Base-by-base conservation (phyloP, 2,113 vertebrate species). In the Nestor notabilis region DNA sequence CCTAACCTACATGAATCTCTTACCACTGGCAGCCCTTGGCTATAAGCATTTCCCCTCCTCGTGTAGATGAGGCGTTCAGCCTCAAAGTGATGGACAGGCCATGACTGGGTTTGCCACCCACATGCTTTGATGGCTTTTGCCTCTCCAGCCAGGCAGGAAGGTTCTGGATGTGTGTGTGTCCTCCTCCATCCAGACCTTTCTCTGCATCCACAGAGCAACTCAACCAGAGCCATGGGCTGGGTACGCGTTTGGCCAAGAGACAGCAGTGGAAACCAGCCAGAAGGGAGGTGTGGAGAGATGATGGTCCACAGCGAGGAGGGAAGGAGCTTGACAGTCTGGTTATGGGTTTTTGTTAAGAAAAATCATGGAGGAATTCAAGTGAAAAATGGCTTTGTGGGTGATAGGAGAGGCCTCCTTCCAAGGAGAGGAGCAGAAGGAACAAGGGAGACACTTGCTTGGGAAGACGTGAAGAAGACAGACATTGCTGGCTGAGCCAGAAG, bases 401-500 rank as follows among this genome's bases (percentile, higher is more conserved):
- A 28, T 28, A 11, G 16, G 27, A 72, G n/a, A 78, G 58, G 25
- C 31, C 20, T 64, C 12, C 25, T 41, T 50, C 37, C 15, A 66
- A 39, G 8, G 46, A 88, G 37, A 69, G 50, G 7, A 88, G 39
- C 44, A 53, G 56, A n/a, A 65, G 29, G 28, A 29, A 82, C 8
- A 5, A 82, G 55, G 77, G 35, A 68, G 31, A 56, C 1, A 4
- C 10, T n/a, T 27, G 46, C 9, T 43, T 84, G 49, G 56, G n/a
- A 33, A 65, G 63, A 31, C 17, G 35, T 69, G 77, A 76, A 69
- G 31, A 58, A 23, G 52, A 61, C 33, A 52, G 39, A 33, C 39
- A 16, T 31, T 0, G 3, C 2, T 74, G 35, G 70, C 84, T 50
- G 37, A 53, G 58, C 41, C 0, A 2, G 4, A 65, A 50, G n/a